Evolutionary conservation across 2,888 invertebrate species (phyloP), one percentile per base, ranked within the genome.

Genomic region (Lochmaea crataegi): DNA sequence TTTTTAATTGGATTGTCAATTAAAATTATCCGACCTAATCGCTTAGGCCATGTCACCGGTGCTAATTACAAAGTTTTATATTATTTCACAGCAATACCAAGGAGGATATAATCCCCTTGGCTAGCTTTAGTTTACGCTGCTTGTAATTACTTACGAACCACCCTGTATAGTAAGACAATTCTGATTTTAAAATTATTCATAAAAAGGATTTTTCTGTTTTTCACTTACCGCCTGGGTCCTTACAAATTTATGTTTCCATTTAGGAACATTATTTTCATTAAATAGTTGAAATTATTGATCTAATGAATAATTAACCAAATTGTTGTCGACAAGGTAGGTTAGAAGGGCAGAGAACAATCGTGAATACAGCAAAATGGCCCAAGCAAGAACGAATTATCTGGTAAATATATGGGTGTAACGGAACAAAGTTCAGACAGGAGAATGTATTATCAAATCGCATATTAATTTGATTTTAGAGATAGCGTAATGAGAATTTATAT

Each of bases 381-480:
- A 14, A 69, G 63, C 70, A 65, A 70, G 64, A 69, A 60, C 61
- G 53, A 65, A 63, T 69, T 73, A 51, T 61, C 69, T 32, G 6
- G 41, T 22, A 10, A 69, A 73, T 69, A 60, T 73, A 73, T 72
- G 65, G 61, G 38, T 56, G 57, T 68, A 69, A 71, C 68, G 71
- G 48, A 68, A 72, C 57, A 70, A 73, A 72, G 77, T 73, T 73
- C 71, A 73, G 68, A 51, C 70, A 48, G 64, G 68, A 68, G 68
- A 70, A 75, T 68, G 73, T 70, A 77, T 77, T 77, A 77, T 68
- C 72, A 75, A 73, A 77, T 77, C 75, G 75, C 73, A 74, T 72
- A 74, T 74, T 75, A 70, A 70, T 70, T 70, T 65, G 70, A 70
- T 70, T 65, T 70, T 10, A 16, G 41, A 42, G 70, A 70, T 70